Percentiles rank a stretch among this genome's conserved stretches.
phyloP scores from a whole-genome alignment of 1,140 invertebrate species.

The Capitella teleta region DNA sequence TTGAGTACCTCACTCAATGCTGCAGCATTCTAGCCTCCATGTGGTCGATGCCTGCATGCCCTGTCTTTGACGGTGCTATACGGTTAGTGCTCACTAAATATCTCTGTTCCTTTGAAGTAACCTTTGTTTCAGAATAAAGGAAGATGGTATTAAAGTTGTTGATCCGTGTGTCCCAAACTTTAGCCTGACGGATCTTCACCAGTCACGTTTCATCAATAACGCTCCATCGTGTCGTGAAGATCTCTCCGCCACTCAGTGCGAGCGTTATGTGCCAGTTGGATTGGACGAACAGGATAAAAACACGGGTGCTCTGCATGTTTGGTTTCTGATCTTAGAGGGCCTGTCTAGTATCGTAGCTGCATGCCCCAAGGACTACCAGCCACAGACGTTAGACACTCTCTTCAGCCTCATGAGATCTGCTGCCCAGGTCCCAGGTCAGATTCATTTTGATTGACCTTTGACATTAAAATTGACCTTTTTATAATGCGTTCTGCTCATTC shows the following conservation, averaged over 20 bases:
- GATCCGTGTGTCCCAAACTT: neutral
- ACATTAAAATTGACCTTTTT: too few species aligned
- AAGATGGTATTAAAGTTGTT: neutral
- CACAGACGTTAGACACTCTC: constrained; percentile 70
- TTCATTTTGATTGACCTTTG: too few species aligned
- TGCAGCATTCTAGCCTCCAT: constrained; percentile 76
- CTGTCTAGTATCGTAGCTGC: constrained; percentile 63
- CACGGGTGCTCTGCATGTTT: constrained; percentile 77
- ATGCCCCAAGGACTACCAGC: constrained; percentile 71
- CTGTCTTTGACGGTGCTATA: constrained; percentile 79
- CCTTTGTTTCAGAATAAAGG: neutral
- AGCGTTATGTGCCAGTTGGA: too few species aligned
- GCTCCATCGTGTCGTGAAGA: too few species aligned
- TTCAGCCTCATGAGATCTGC: constrained; percentile 71
- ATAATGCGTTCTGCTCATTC: too few species aligned
- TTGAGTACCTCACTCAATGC: constrained; percentile 74
- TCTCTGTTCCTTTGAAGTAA: too few species aligned
- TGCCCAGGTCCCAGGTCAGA: constrained; percentile 52
- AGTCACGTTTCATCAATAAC: neutral
- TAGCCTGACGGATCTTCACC: neutral
- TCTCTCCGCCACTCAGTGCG: too few species aligned
- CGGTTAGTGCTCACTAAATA: constrained; percentile 32
- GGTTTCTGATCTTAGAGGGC: constrained; percentile 82
- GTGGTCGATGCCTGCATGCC: constrained; percentile 88
- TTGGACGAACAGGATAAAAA: too few species aligned